Percentiles rank a stretch among this genome's conserved stretches.
Evolutionary conservation across 2,113 vertebrate species (phyloP).

Genomic region (Ictidomys tridecemlineatus): DNA sequence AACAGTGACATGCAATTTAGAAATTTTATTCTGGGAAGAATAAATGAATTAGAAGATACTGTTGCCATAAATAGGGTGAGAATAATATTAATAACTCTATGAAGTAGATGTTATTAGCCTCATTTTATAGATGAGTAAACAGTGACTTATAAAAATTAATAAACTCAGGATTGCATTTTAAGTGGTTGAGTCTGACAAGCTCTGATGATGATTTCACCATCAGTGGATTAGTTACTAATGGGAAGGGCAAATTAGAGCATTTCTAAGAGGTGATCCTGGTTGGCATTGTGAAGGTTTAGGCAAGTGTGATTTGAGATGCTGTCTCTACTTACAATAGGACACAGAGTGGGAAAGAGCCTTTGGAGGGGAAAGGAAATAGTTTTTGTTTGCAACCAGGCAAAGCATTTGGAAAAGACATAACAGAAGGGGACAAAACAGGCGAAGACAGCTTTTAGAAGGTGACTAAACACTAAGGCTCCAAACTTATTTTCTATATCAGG

Average conservation of each 20-base stretch:
- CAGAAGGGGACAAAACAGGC: not conserved
- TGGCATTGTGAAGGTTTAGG: not conserved
- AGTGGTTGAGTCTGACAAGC: not conserved
- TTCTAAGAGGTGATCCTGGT: not conserved
- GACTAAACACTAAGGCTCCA: not conserved
- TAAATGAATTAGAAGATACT: not conserved
- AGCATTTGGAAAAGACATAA: not conserved
- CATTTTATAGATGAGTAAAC: slow-evolving; percentile 39
- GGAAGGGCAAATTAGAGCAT: not conserved
- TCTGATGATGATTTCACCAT: not conserved
- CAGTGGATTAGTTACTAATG: not conserved
- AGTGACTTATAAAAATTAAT: not conserved
- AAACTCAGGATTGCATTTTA: not conserved
- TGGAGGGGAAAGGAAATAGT: not conserved
- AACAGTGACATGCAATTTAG: not conserved
- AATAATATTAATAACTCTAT: not conserved
- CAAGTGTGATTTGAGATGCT: not conserved
- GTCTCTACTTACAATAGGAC: not conserved
- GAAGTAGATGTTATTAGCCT: not conserved
- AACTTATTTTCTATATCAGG: not conserved
- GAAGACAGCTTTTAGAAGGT: not conserved
- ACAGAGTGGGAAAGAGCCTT: not conserved
- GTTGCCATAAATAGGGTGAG: not conserved
- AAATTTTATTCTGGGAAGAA: slow-evolving; percentile 22
- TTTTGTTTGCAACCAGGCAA: not conserved